A percentile compares a stretch with the other conserved stretches of the same genome.
phyloP scores from a whole-genome alignment of 2,888 invertebrate species.

The Pristionchus entomophagus region DNA sequence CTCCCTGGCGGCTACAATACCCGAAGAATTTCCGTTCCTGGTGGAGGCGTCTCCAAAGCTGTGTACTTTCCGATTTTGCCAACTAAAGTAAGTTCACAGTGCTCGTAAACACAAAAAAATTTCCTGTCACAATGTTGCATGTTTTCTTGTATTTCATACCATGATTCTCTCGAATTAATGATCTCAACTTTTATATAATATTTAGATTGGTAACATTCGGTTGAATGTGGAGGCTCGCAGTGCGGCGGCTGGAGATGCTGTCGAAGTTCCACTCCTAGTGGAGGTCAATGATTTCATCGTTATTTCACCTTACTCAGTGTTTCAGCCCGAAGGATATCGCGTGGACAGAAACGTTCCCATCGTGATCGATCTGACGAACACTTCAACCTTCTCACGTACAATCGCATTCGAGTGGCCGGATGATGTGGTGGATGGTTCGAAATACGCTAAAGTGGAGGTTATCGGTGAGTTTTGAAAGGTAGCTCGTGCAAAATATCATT shows the following conservation, averaged over 20 bases:
- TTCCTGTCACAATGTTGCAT: no score
- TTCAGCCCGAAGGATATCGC: constrained; percentile 86
- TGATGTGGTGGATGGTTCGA: constrained; percentile 85
- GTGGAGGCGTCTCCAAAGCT: constrained; percentile 73
- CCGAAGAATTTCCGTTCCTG: constrained; percentile 72
- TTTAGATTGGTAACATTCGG: constrained; percentile 83
- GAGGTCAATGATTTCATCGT: constrained; percentile 49
- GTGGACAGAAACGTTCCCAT: constrained; percentile 85
- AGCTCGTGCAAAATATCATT: no score
- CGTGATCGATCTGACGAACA: constrained; percentile 82
- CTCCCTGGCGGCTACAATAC: constrained; percentile 63
- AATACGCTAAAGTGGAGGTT: constrained; percentile 84
- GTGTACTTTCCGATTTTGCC: constrained; percentile 90
- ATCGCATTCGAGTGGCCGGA: constrained; percentile 85
- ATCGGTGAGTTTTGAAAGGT: constrained; percentile 79
- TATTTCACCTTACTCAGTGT: no score
- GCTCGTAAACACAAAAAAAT: no score
- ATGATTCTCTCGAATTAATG: background rate
- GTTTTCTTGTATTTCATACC: background rate
- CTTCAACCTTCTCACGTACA: constrained; percentile 79
- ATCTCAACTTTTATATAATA: background rate
- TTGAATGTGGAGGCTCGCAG: constrained; percentile 77
- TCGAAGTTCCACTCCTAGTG: constrained; percentile 83
- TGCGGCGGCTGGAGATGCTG: constrained; percentile 85
- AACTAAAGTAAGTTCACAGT: constrained; percentile 69